Percentiles rank a stretch among this genome's conserved stretches.
Conservation (phyloP, 1,140 invertebrate species). For the Dendrolimus kikuchii region DNA sequence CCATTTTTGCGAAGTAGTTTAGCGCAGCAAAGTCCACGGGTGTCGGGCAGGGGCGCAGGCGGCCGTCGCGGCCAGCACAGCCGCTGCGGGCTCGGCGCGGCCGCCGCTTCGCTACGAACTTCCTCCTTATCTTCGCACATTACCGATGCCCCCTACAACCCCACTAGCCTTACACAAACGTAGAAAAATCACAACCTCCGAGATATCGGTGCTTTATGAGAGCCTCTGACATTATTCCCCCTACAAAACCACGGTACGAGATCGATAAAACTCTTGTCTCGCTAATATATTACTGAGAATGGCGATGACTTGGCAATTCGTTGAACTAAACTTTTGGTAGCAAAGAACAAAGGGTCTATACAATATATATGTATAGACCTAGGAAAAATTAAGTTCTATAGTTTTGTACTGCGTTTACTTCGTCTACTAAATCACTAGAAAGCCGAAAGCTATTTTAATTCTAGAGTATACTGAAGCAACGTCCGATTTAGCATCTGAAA, state of each 20-base stretch:
- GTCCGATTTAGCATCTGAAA: constrained; percentile 68
- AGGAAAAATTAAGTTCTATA: constrained; percentile 46
- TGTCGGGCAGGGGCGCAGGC: constrained; percentile 55
- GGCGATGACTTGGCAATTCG: constrained; percentile 19
- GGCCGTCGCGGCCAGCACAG: constrained; percentile 54
- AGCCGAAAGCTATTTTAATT: constrained; percentile 34
- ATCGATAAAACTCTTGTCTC: constrained; percentile 43
- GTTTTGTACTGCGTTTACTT: constrained; percentile 47
- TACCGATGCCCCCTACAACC: constrained; percentile 26
- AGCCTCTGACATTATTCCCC: constrained; percentile 57
- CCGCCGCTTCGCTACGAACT: constrained; percentile 47
- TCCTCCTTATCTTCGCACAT: constrained; percentile 68
- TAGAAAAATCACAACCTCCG: constrained; percentile 45
- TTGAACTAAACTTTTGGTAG: neutral
- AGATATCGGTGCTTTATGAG: constrained; percentile 63
- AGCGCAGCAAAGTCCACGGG: constrained; percentile 62
- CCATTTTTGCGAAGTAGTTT: constrained; percentile 62
- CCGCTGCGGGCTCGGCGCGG: constrained; percentile 41
- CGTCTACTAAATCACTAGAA: constrained; percentile 21
- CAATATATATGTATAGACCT: constrained; percentile 3
- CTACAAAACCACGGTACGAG: constrained; percentile 38
- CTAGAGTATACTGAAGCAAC: constrained; percentile 35
- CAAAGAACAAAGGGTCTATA: no score
- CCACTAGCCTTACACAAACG: constrained; percentile 30
- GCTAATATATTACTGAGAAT: constrained; percentile 45